Base-by-base conservation (phyloP, 2,888 invertebrate genomes). In the Dasypogon diadema region DNA sequence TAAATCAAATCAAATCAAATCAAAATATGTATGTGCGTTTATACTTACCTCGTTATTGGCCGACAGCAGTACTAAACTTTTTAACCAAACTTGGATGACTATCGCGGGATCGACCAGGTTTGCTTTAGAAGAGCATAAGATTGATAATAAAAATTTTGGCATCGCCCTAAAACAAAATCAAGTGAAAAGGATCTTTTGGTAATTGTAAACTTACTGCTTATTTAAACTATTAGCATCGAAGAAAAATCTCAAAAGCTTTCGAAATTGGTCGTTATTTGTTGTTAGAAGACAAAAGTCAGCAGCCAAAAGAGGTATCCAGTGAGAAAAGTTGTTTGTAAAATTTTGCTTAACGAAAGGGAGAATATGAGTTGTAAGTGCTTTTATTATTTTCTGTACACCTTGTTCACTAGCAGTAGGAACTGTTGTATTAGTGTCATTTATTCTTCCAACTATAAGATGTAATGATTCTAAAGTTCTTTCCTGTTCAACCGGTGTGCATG, bases 41-140 rank as follows among this genome's bases (percentile, higher is more conserved):
- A 42, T 51, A 56, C 24, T 1, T 76, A 81, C 81, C 74, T 84
- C 84, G 55, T 85, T 83, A 34, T 81, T 81, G 0, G 84, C 80
- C 1, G 82, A 83, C 14, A 86, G 78, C 4, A 86, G 78, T 0
- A 86, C 83, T 34, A 85, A 75, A 2, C 84, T 85, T 56, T 82
- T 84, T 0, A 86, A 78, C 86, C 86, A 86, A 2, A 83, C 81
- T 77, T 85, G 84, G 14, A 86, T 79, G 1, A 86, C 80, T 0
- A 79, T 78, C 0, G 81, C 76, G 14, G 79, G 74, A 68, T 82
- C 82, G 0, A 83, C 78, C 2, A 78, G 65, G 3, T 58, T 76
- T 2, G 76, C 30, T n/a, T 78, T 79, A 0, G 81, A 79, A 1
- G 81, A 80, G 65, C 77, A 79, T 8, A 84, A 79, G 1, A 84